phyloP scores from a whole-genome alignment of 2,888 invertebrate species.

The Euproctis similis region DNA sequence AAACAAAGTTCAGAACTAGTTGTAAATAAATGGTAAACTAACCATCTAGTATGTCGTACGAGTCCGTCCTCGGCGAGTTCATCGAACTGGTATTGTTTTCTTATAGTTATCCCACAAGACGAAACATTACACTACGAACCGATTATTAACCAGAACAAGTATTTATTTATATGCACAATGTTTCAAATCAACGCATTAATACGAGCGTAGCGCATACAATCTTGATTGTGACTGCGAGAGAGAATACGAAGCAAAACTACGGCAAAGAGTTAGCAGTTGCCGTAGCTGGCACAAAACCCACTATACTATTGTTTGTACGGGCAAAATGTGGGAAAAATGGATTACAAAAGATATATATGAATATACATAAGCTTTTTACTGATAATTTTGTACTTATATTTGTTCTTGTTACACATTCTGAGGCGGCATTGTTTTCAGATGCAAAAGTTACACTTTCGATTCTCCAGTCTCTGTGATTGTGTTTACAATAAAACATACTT shows the following conservation, averaged over 20 bases:
- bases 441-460: constrained; percentile 20
- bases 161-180: constrained; percentile 16
- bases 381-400: constrained; percentile 12
- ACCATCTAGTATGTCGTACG: constrained; percentile 47
- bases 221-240: constrained; percentile 46
- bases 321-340: constrained; percentile 57
- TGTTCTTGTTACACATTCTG: constrained; percentile 12
- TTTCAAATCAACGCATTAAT: constrained; percentile 21
- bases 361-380: constrained; percentile 30
- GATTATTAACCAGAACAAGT: too few relatives aligned
- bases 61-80: constrained; percentile 40
- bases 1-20: too few relatives aligned
- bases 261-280: too few relatives aligned
- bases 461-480: too few relatives aligned
- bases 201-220: constrained; percentile 48
- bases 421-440: constrained; percentile 17
- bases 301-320: constrained; percentile 56
- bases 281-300: constrained; percentile 59
- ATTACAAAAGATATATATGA: constrained; percentile 53
- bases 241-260: too few relatives aligned
- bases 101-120: constrained; percentile 24
- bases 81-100: constrained; percentile 40
- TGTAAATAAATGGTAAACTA: too few relatives aligned
- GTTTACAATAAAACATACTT: too few relatives aligned
- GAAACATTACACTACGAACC: constrained; percentile 31